Evolutionary conservation across 1,140 invertebrate genomes (phyloP).

Genomic region (Sycophaga agraensis): DNA sequence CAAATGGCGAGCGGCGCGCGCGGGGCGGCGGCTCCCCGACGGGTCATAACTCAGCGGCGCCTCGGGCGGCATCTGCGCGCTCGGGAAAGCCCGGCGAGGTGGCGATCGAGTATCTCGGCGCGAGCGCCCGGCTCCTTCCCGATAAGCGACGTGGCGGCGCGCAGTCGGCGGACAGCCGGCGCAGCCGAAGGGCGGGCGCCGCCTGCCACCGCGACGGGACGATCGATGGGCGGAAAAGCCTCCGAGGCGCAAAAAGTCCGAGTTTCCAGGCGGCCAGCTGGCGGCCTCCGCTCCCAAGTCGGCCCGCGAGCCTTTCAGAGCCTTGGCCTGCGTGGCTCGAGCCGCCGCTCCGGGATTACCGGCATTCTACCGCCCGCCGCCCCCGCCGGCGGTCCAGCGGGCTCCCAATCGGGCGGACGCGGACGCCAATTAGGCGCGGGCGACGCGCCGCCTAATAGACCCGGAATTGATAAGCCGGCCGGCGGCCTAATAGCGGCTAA

Average conservation of each 20-base stretch:
- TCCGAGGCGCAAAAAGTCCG: conserved; percentile 34
- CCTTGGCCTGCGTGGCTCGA: conserved; percentile 1
- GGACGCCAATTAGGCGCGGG: no score
- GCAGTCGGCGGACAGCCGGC: no score
- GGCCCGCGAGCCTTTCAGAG: not conserved
- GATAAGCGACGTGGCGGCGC: no score
- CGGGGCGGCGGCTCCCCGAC: conserved; percentile 30
- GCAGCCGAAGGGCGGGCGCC: no score
- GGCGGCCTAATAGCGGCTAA: no score
- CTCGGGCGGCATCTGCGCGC: conserved; percentile 36
- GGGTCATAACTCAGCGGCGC: conserved; percentile 38
- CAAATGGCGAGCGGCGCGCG: conserved; percentile 31
- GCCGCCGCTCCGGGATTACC: conserved; percentile 23
- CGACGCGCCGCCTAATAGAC: no score
- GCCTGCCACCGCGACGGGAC: not conserved
- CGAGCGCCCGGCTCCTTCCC: no score
- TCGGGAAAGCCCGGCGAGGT: no score
- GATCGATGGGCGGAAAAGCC: conserved; percentile 37
- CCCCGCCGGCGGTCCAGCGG: conserved; percentile 25
- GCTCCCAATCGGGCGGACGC: conserved; percentile 22
- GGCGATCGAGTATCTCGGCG: conserved; percentile 11
- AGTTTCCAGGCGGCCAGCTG: not conserved
- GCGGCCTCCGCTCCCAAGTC: not conserved
- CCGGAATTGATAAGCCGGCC: no score
- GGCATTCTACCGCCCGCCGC: conserved; percentile 12